These are phyloP conservation scores for Athalia cordata DNA, from an alignment of 2,888 invertebrate genomes.

Conservation along the genomic window DNA sequence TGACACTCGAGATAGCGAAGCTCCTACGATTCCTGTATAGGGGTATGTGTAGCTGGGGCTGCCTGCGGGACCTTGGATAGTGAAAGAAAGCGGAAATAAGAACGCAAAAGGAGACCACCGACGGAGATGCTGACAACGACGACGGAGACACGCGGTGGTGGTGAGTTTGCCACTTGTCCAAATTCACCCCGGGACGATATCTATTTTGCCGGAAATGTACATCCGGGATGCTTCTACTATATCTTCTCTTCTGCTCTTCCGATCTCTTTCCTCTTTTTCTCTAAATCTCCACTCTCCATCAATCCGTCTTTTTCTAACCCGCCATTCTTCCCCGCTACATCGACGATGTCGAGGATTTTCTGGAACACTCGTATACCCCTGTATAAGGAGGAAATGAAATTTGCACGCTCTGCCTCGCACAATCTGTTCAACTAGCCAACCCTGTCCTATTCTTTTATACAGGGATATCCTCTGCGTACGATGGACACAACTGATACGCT, in stretches of 20 bases:
- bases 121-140: slow-evolving; percentile 27
- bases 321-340: background rate
- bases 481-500: too few species aligned
- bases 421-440: background rate
- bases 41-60: too few species aligned
- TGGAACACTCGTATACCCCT: background rate
- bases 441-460: too few species aligned
- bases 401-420: background rate
- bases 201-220: slow-evolving; percentile 26
- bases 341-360: background rate
- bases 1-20: slow-evolving; percentile 31
- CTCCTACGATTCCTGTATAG: background rate
- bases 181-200: slow-evolving; percentile 6
- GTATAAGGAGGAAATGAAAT: slow-evolving; percentile 9
- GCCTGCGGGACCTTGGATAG: background rate
- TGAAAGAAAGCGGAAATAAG: slow-evolving; percentile 31
- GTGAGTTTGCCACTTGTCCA: slow-evolving; percentile 4
- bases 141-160: background rate
- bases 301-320: background rate
- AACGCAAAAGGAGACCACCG: slow-evolving; percentile 2
- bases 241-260: background rate
- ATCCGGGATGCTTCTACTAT: background rate
- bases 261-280: background rate
- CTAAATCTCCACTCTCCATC: background rate
- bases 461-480: too few species aligned